phyloP scores from a whole-genome alignment of 2,888 invertebrate genomes.

The Tetheella fluctuosa region DNA sequence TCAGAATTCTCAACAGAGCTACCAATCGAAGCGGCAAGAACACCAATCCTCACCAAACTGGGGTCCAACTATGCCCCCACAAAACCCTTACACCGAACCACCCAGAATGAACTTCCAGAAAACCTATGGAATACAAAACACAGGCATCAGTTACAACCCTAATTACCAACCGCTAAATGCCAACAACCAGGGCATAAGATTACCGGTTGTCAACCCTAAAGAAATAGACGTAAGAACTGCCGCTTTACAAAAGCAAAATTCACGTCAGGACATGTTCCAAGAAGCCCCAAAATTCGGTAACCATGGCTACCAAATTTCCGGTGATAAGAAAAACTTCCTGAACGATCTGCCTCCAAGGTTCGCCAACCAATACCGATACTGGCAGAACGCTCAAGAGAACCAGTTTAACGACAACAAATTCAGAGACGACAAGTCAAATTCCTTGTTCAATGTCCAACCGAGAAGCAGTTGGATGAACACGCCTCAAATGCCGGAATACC shows the following conservation, averaged over 20 bases:
- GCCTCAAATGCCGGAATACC: conserved; percentile 19
- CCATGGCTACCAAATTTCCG: conserved; percentile 69
- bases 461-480: conserved; percentile 47
- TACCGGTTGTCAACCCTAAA: conserved; percentile 80
- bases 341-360: conserved; percentile 76
- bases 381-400: conserved; percentile 69
- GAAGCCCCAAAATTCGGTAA: conserved; percentile 65
- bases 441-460: conserved; percentile 42
- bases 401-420: conserved; percentile 72
- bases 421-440: conserved; percentile 60
- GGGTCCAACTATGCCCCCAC: conserved; percentile 36
- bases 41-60: conserved; percentile 46
- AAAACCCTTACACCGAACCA: conserved; percentile 41
- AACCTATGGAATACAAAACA: conserved; percentile 65
- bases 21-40: conserved; percentile 55
- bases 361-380: conserved; percentile 76
- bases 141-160: conserved; percentile 61
- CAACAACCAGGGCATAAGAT: conserved; percentile 60
- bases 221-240: conserved; percentile 81
- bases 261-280: conserved; percentile 68
- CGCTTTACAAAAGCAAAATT: conserved; percentile 76
- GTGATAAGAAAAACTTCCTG: conserved; percentile 75
- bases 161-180: conserved; percentile 48
- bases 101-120: conserved; percentile 64
- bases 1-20: conserved; percentile 47